Evolutionary conservation across 2,113 vertebrate species (phyloP), one percentile per base, ranked within the genome.

Genomic region (Hippoglossus stenolepis): DNA sequence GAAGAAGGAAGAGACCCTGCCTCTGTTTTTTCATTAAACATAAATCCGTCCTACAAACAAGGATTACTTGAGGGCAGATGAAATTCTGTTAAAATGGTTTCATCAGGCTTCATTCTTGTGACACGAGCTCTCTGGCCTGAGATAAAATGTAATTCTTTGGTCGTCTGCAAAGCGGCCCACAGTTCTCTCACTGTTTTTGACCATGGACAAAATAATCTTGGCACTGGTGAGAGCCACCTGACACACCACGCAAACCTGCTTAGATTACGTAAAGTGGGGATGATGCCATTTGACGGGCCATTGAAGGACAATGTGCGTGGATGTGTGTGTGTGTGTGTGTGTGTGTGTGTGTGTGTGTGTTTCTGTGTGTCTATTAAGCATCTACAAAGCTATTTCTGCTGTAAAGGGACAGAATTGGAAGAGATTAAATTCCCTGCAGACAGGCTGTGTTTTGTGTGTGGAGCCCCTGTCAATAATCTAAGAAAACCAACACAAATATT

Each of bases 261-360:
- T 84, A 73, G 88, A 82, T 89, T 91, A 91, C 90, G 87, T 89
- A 90, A 92, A 92, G 57, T 58, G 75, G 58, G 65, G 54, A 28
- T 72, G 76, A 62, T 79, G 76, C 73, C 64, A 80, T 70, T 64
- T 62, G 17, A 79, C 60, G 24, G 68, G 58, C 71, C 64, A 69
- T 83, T 47, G 79, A 66, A 71, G 63, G 61, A 69, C 57, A 0
- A 3, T 70, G 53, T 28, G 23, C 23, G 17, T 54, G 51, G n/a
- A 20, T 53, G 20, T 53, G 4, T 0, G 7, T 13, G 12, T 5
- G 28, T 31, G 5, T 31, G 28, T 31, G 28, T 31, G 0, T 5
- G 6, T 0, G 7, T 14, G 12, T 5, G 31, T 31, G 5, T 31
- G 31, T 31, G 31, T 31, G 0, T 7, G 6, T 31, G 31, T 31